Conservation (phyloP, 2,113 vertebrate genomes). For the Salvator merianae region DNA sequence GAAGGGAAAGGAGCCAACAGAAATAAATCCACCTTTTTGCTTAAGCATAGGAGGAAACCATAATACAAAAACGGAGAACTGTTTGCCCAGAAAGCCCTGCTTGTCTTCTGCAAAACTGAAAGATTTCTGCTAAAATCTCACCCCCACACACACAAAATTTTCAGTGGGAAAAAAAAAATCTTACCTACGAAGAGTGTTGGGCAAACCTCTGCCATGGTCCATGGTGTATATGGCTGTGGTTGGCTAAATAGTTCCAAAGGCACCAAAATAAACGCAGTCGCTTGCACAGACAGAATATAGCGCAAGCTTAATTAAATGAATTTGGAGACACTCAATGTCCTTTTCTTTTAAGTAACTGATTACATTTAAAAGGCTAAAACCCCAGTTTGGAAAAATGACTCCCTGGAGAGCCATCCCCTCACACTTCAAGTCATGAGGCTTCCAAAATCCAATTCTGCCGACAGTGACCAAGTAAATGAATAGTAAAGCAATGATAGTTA, state of each 20-base stretch:
- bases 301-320: conserved; percentile 78
- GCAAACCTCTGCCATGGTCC: conserved; percentile 60
- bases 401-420: conserved; percentile 30
- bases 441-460: neutral
- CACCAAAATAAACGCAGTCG: conserved; percentile 58
- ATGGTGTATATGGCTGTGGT: conserved; percentile 43
- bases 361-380: conserved; percentile 81
- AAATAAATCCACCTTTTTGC: neutral
- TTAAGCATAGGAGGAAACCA: conserved; percentile 11
- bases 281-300: conserved; percentile 67
- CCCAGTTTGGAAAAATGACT: conserved; percentile 60
- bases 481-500: conserved; percentile 1
- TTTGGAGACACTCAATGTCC: conserved; percentile 70
- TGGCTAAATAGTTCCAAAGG: conserved; percentile 50
- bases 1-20: conserved; percentile 9
- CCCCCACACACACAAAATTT: conserved; percentile 15
- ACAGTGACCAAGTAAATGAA: conserved; percentile 6
- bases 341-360: conserved; percentile 70
- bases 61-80: conserved; percentile 30
- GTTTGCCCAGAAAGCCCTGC: conserved; percentile 53
- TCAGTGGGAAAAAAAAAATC: conserved; percentile 43
- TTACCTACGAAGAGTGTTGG: conserved; percentile 72
- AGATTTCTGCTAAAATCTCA: neutral
- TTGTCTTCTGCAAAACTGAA: neutral
- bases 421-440: conserved; percentile 6